Evolutionary conservation across 2,113 vertebrate species (phyloP), one percentile per base, ranked within the genome.

Genomic region (Tetrax tetrax): DNA sequence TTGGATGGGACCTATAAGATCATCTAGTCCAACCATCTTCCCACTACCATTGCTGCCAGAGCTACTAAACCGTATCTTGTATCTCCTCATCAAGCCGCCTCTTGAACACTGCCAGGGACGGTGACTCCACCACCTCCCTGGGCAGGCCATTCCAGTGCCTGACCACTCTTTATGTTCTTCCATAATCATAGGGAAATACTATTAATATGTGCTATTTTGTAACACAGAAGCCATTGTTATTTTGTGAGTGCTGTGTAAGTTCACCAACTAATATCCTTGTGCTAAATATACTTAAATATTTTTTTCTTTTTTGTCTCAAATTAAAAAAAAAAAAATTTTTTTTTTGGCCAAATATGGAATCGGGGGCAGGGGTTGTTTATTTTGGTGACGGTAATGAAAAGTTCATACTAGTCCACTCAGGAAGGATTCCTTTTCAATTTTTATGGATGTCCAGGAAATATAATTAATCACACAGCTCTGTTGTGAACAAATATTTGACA

Each of bases 401-500:
- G 38, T 38, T 38, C 48, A 59, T 17, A 65, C 41, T 83, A 18
- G 31, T 75, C 87, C 14, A 13, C 72, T 72, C 45, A 80, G 76
- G 59, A 83, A 87, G 6, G 54, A 90, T 74, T 86, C 33, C 12
- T 87, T 92, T 81, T 92, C 50, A 92, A 81, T 51, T 68, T 77
- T 90, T 95, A 83, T 94, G n/a, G 33, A 56, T 71, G 47, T 56
- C 51, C 60, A 87, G 83, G 83, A 92, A 92, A 95, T 95, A 77
- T 66, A 83, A 92, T 95, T 95, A 95, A 92, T 94, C 75, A 85
- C 63, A 90, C 8, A 69, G 16, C 23, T 80, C 51, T 83, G 48
- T 66, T 77, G 66, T 68, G 87, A 91, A 72, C 63, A 95, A 93
- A 83, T 72, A 91, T 90, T 93, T 74, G 82, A 96, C 71, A 94